Conservation (phyloP, 2,797 vertebrate species). For the Salarias fasciatus region DNA sequence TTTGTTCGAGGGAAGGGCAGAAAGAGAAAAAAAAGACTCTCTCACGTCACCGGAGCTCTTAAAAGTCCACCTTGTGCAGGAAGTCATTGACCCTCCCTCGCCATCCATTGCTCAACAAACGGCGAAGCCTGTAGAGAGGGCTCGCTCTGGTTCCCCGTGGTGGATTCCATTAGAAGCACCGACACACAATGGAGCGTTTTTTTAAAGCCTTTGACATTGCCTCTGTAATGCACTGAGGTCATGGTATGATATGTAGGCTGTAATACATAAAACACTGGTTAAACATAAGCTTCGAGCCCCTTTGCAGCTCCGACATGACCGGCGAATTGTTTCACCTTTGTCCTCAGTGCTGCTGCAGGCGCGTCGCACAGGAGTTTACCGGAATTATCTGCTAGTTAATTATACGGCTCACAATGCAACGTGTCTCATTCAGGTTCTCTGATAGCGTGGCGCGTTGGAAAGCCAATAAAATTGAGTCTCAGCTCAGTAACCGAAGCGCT, state of each 20-base stretch:
- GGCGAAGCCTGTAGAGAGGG: slow-evolving; percentile 25
- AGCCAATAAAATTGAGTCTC: no score
- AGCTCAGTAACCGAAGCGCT: no score
- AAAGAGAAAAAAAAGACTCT: slow-evolving; percentile 34
- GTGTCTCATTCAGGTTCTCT: no score
- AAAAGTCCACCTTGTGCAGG: slow-evolving; percentile 59
- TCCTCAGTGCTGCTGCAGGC: no score
- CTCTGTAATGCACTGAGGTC: slow-evolving; percentile 46
- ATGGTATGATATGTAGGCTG: slow-evolving; percentile 7
- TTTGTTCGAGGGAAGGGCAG: slow-evolving; percentile 31
- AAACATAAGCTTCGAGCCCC: not conserved
- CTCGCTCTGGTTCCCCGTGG: slow-evolving; percentile 44
- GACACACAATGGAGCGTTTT: slow-evolving; percentile 45
- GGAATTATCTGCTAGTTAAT: no score
- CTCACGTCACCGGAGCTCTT: slow-evolving; percentile 49
- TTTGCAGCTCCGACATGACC: slow-evolving; percentile 8
- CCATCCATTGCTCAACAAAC: slow-evolving; percentile 58
- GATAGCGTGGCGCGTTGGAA: no score
- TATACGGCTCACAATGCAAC: no score
- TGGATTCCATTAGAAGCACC: slow-evolving; percentile 54
- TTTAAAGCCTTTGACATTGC: slow-evolving; percentile 53
- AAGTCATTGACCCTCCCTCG: slow-evolving; percentile 63
- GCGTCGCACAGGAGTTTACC: no score
- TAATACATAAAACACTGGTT: slow-evolving; percentile 19
- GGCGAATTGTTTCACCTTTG: no score